phyloP scores from a whole-genome alignment of 2,113 vertebrate genomes.

The Athene cunicularia region DNA sequence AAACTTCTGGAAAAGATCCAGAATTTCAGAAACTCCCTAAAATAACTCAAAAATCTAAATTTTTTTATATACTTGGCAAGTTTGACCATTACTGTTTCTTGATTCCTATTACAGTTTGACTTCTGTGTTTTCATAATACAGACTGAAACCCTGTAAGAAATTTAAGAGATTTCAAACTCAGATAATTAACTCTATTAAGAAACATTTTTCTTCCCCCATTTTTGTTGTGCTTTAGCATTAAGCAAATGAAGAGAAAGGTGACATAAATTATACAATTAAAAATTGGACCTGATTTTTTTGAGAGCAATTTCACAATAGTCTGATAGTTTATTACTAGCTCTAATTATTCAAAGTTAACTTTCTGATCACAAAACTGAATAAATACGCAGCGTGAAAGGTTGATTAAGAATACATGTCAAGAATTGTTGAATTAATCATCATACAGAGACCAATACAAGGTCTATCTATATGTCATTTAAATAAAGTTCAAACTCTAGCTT shows the following conservation, averaged over 20 bases:
- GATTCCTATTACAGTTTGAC: neutral
- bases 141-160: neutral
- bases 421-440: neutral
- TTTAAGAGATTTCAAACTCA: neutral
- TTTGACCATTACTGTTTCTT: neutral
- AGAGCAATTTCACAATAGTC: neutral
- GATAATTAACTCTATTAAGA: neutral
- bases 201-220: rapidly evolving
- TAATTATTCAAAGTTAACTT: neutral
- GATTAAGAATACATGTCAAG: neutral
- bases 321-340: neutral
- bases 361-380: neutral
- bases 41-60: neutral
- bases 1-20: neutral
- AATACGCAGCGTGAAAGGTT: neutral
- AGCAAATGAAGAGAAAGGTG: neutral
- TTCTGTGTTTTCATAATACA: neutral
- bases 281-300: neutral
- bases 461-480: neutral
- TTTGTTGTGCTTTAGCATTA: neutral
- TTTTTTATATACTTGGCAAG: neutral
- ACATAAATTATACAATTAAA: neutral
- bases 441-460: neutral
- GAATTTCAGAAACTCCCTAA: neutral
- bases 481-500: neutral